Percentiles rank a stretch among this genome's conserved stretches.
These are phyloP conservation scores for Diglossa cyanea DNA, from an alignment of 2,797 vertebrate genomes.

Conservation along the genomic window DNA sequence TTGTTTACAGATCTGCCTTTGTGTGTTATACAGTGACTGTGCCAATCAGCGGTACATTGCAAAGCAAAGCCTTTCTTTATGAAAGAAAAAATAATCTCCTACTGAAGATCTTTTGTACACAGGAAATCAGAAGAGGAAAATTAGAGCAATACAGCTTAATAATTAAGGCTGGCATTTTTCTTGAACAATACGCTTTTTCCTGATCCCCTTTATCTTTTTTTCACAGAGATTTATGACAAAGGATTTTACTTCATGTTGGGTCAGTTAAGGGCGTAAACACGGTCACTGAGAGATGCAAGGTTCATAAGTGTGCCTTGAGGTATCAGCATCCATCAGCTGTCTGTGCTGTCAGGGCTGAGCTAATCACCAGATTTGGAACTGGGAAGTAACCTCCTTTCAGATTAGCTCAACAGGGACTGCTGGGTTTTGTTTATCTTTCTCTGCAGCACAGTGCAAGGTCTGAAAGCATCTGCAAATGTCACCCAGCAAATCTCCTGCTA, in stretches of 20 bases:
- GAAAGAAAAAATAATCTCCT: neutral
- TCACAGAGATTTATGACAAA: neutral
- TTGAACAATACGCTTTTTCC: neutral
- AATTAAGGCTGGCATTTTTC: neutral
- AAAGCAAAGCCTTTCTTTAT: constrained; percentile 2
- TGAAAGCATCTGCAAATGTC: neutral
- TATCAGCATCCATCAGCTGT: neutral
- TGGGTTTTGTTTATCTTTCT: neutral
- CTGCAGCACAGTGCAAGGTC: neutral
- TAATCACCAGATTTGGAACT: neutral
- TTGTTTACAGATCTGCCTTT: constrained; percentile 10
- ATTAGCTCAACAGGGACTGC: neutral
- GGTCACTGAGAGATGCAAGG: neutral
- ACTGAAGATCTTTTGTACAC: neutral
- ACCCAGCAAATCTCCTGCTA: constrained; percentile 6
- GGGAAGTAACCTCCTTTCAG: neutral
- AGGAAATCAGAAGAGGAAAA: neutral
- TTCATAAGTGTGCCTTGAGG: neutral
- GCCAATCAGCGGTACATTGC: neutral
- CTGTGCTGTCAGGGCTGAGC: neutral
- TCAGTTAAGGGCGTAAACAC: neutral
- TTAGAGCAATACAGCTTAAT: neutral
- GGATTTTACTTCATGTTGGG: neutral
- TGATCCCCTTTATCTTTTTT: neutral
- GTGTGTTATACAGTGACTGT: neutral